These are phyloP conservation scores for Odontomyia ornata DNA, from an alignment of 2,888 invertebrate species.

Conservation along the genomic window DNA sequence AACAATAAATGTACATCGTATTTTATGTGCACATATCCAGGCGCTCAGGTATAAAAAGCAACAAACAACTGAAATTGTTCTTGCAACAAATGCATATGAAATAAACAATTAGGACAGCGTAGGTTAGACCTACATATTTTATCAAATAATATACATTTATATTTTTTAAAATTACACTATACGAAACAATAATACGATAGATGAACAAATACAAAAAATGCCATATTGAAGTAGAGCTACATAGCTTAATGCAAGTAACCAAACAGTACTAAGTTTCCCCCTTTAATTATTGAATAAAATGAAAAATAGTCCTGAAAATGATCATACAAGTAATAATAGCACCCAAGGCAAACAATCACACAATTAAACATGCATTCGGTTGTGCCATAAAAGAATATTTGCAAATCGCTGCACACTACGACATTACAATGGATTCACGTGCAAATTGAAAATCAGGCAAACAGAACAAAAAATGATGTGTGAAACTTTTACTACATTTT, in stretches of 20 bases:
- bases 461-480: not conserved
- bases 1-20: no score
- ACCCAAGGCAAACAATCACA: not conserved
- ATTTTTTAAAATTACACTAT: no score
- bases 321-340: slow-evolving; percentile 12
- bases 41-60: no score
- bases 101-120: no score
- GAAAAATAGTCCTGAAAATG: not conserved
- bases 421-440: not conserved
- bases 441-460: not conserved
- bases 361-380: not conserved
- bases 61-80: no score
- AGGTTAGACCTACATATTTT: no score
- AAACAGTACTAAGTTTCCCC: not conserved
- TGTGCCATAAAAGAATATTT: slow-evolving; percentile 26
- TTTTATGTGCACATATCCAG: no score
- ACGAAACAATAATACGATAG: slow-evolving; percentile 5
- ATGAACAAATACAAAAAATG: not conserved
- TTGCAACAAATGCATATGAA: no score
- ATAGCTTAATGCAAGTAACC: not conserved
- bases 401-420: not conserved
- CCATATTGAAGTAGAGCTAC: not conserved
- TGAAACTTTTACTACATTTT: not conserved
- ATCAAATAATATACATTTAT: no score
- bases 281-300: not conserved